A percentile compares a stretch with the other conserved stretches of the same genome.
phyloP scores from a whole-genome alignment of 1,140 invertebrate genomes.

The Pissodes strobi region DNA sequence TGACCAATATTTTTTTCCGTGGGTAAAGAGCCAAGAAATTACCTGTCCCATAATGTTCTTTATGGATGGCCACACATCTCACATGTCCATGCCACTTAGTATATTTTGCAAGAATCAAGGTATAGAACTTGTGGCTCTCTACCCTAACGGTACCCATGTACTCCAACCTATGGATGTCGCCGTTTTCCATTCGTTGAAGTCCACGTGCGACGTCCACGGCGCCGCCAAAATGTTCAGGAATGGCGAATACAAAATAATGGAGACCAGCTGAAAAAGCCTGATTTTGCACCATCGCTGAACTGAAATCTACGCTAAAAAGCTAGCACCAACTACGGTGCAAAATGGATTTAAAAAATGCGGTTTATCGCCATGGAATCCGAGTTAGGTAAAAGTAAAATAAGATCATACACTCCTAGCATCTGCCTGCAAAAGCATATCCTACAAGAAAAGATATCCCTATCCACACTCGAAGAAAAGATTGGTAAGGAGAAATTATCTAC shows the following conservation, averaged over 20 bases:
- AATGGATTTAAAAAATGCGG: too few relatives aligned
- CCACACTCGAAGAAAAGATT: too few relatives aligned
- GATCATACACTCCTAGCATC: too few relatives aligned
- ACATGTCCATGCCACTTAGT: constrained; percentile 50
- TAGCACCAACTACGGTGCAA: not conserved
- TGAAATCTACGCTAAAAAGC: not conserved
- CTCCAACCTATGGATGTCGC: constrained; percentile 56
- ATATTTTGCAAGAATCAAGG: constrained; percentile 53
- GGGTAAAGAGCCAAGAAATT: constrained; percentile 41
- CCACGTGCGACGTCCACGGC: too few relatives aligned
- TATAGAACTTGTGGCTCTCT: constrained; percentile 53
- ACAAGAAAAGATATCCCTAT: too few relatives aligned
- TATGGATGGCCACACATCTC: constrained; percentile 55
- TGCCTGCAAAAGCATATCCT: too few relatives aligned
- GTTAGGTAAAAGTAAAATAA: too few relatives aligned
- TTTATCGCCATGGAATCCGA: too few relatives aligned
- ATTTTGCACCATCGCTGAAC: not conserved
- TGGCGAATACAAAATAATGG: not conserved
- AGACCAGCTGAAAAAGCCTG: not conserved
- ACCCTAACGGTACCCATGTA: constrained; percentile 49
- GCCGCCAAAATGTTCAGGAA: too few relatives aligned
- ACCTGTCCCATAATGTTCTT: constrained; percentile 52
- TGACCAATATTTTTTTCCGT: constrained; percentile 53
- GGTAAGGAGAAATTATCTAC: too few relatives aligned
- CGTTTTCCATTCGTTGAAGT: constrained; percentile 49